Percentiles rank a stretch among this genome's conserved stretches.
These are phyloP conservation scores for Orbicella faveolata DNA, from an alignment of 64 coral and sea anemone species.

Conservation along the genomic window DNA sequence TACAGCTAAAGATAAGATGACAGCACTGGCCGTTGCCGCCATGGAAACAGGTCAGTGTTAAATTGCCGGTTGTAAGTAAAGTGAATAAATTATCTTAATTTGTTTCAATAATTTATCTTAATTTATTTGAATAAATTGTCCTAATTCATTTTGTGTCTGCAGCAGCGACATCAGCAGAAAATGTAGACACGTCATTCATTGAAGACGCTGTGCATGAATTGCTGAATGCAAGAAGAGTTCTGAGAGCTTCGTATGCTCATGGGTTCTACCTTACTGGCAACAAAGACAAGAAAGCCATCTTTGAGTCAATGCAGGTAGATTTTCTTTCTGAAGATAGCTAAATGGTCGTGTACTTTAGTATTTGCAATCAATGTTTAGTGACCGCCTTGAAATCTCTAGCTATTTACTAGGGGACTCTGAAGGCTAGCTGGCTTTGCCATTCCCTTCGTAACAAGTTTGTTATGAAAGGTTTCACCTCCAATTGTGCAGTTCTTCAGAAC, in stretches of 20 bases:
- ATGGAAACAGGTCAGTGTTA: constrained; percentile 79
- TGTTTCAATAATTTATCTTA: too few species aligned
- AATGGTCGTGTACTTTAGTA: neutral
- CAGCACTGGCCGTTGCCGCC: constrained; percentile 80
- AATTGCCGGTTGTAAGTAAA: neutral
- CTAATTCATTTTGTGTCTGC: neutral
- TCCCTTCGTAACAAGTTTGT: too few species aligned
- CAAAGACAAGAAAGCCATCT: constrained; percentile 92
- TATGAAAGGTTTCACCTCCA: too few species aligned
- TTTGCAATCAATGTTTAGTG: too few species aligned
- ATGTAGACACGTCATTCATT: constrained; percentile 80
- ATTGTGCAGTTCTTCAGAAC: too few species aligned
- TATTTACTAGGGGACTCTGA: too few species aligned
- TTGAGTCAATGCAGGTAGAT: constrained; percentile 95
- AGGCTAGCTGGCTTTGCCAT: too few species aligned
- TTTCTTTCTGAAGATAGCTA: neutral
- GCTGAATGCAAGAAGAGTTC: constrained; percentile 72
- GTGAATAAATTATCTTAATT: too few species aligned
- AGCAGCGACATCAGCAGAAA: constrained; percentile 55
- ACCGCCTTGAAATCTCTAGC: too few species aligned
- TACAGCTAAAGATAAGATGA: constrained; percentile 96
- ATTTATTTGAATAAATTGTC: too few species aligned
- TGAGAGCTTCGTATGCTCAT: constrained; percentile 90
- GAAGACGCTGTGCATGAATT: constrained; percentile 87
- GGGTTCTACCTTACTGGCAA: constrained; percentile 75